Conservation (phyloP, 2,888 invertebrate genomes). For the Schrankia costaestrigalis region DNA sequence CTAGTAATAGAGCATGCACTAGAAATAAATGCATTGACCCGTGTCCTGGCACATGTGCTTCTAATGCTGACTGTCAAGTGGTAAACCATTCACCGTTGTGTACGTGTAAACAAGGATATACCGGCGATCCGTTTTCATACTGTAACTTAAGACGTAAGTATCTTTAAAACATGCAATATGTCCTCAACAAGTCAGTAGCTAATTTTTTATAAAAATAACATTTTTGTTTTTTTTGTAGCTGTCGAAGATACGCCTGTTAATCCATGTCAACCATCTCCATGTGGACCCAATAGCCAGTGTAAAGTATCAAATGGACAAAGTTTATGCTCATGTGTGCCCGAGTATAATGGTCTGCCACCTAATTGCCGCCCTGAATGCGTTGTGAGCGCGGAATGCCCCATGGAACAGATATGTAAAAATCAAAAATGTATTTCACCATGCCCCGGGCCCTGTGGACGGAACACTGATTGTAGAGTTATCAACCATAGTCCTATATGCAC, state of each 20-base stretch:
- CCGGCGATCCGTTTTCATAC: constrained; percentile 86
- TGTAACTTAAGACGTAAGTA: constrained; percentile 72
- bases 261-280: constrained; percentile 82
- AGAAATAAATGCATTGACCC: constrained; percentile 88
- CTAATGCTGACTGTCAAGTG: constrained; percentile 87
- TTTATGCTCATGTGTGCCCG: constrained; percentile 86
- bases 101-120: constrained; percentile 83
- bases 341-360: constrained; percentile 84
- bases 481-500: constrained; percentile 87
- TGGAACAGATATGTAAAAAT: constrained; percentile 83
- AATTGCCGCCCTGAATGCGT: constrained; percentile 87
- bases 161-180: background rate
- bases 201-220: background rate
- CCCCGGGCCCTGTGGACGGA: constrained; percentile 85
- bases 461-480: constrained; percentile 85
- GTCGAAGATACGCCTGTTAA: constrained; percentile 55
- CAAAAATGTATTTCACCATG: constrained; percentile 87
- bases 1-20: constrained; percentile 85
- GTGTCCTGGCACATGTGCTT: constrained; percentile 88
- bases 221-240: constrained; percentile 37
- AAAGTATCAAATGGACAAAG: constrained; percentile 80
- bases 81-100: constrained; percentile 86
- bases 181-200: background rate
- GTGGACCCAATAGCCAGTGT: constrained; percentile 83
- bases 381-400: constrained; percentile 84